Conservation (phyloP, 2,113 vertebrate species). For the Irena cyanogastra region DNA sequence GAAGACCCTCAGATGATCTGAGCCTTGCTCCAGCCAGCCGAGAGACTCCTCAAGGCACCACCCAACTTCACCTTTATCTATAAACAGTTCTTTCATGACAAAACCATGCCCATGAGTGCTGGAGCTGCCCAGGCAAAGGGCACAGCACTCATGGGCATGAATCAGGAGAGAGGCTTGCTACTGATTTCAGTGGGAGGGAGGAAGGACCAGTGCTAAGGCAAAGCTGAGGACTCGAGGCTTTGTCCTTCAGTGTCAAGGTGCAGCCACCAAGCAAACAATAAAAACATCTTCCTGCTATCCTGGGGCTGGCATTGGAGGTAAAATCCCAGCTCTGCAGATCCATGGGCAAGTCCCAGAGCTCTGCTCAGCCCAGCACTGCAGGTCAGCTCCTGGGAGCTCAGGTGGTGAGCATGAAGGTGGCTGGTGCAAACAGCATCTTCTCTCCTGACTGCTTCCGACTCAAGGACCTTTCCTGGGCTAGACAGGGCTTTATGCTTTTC, state of each 20-base stretch:
- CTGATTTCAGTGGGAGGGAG: not conserved
- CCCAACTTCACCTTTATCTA: not conserved
- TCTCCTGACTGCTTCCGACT: not conserved
- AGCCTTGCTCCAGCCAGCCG: not conserved
- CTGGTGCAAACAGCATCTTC: not conserved
- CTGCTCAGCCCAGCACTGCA: not conserved
- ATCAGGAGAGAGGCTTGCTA: not conserved
- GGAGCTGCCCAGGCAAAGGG: not conserved
- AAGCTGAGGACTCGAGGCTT: not conserved
- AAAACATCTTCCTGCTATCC: not conserved
- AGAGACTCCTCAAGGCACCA: not conserved
- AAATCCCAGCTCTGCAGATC: not conserved
- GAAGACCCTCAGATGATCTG: not conserved
- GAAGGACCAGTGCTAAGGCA: not conserved
- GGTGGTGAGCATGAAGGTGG: rapidly evolving
- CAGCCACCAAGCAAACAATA: not conserved
- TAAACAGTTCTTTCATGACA: not conserved
- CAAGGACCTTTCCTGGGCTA: not conserved
- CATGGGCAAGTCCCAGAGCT: rapidly evolving
- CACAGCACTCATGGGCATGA: not conserved
- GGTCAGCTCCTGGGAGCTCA: not conserved
- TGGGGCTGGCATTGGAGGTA: not conserved
- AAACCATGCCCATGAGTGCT: not conserved
- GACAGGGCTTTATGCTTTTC: not conserved
- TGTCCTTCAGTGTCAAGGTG: not conserved